These are phyloP conservation scores for Gisinianus flammeolus DNA, from an alignment of 2,888 invertebrate species.

Conservation along the genomic window DNA sequence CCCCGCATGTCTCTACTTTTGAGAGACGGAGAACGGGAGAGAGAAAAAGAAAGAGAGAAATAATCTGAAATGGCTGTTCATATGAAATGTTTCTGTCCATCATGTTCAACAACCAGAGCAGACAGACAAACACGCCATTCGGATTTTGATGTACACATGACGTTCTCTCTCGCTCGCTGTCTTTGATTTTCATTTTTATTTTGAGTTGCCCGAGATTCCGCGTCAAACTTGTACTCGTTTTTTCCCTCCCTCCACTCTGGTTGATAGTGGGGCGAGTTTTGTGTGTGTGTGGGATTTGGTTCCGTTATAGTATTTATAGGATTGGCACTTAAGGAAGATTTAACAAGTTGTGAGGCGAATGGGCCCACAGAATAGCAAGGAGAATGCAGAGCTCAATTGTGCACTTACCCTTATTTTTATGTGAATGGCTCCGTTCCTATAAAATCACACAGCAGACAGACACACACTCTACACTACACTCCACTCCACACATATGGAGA, in stretches of 20 bases:
- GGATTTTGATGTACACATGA: neutral
- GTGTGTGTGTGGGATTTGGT: neutral
- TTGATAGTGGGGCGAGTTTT: no score
- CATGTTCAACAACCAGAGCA: no score
- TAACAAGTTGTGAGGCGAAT: neutral
- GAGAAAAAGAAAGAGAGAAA: no score
- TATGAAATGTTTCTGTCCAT: no score
- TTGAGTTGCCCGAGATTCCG: neutral
- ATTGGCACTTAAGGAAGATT: neutral
- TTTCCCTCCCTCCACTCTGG: no score
- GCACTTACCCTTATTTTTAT: constrained; percentile 18
- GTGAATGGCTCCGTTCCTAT: neutral
- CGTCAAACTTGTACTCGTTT: neutral
- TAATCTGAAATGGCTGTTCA: no score
- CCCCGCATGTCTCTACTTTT: no score
- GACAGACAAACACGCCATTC: no score
- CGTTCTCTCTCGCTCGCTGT: neutral
- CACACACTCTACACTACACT: neutral
- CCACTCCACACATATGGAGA: neutral
- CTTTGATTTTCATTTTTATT: neutral
- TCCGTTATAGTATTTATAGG: neutral
- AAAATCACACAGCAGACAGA: constrained; percentile 5
- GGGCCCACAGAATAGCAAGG: neutral
- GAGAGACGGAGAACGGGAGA: no score
- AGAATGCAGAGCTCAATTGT: constrained; percentile 13